A percentile compares a stretch with the other conserved stretches of the same genome.
Evolutionary conservation across 1,140 invertebrate species (phyloP).

Genomic region (Ips typographus): DNA sequence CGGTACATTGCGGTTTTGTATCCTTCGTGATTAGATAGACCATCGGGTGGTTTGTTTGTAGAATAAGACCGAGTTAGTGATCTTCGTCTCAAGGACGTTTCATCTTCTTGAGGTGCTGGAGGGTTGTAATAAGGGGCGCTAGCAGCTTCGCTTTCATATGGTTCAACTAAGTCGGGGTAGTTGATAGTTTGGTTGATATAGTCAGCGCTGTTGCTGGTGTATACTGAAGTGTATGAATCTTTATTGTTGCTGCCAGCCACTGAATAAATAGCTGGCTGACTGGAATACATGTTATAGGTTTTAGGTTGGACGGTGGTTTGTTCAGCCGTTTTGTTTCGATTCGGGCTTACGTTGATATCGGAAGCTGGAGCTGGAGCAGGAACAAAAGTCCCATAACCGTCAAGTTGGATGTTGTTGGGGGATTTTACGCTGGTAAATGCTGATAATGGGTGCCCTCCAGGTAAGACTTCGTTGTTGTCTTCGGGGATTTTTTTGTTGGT

Average conservation of each 20-base stretch:
- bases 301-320: constrained; percentile 9
- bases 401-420: constrained; percentile 50
- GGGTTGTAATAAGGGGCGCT: constrained; percentile 57
- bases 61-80: constrained; percentile 56
- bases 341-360: constrained; percentile 52
- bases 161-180: constrained; percentile 69
- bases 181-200: constrained; percentile 61
- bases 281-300: constrained; percentile 56
- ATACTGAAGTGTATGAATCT: constrained; percentile 68
- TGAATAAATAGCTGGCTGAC: constrained; percentile 72
- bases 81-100: constrained; percentile 45
- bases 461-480: constrained; percentile 51
- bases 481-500: constrained; percentile 35
- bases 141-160: constrained; percentile 61
- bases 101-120: constrained; percentile 51
- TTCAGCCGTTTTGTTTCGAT: constrained; percentile 45
- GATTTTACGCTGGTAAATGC: constrained; percentile 56
- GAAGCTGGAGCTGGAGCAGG: constrained; percentile 56
- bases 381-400: constrained; percentile 55
- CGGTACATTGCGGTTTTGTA: constrained; percentile 66
- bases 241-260: constrained; percentile 71
- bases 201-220: constrained; percentile 64
- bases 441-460: constrained; percentile 54
- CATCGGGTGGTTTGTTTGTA: constrained; percentile 57
- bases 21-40: constrained; percentile 63